Conservation (phyloP, 2,113 vertebrate genomes). For the Isurus oxyrinchus region DNA sequence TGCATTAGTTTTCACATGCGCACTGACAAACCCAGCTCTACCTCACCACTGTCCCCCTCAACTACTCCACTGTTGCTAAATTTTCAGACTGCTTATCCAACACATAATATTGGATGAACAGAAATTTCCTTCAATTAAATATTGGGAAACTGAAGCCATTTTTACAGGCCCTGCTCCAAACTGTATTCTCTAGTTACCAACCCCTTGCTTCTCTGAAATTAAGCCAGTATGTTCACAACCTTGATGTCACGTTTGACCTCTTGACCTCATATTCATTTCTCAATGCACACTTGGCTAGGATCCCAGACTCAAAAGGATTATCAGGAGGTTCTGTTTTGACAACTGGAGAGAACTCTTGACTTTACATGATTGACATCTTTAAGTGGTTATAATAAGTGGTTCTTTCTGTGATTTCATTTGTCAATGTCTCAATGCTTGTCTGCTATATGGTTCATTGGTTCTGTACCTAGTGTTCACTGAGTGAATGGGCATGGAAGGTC, state of each 20-base stretch:
- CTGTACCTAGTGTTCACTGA: too few species aligned
- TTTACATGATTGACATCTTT: too few species aligned
- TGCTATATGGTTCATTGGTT: too few species aligned
- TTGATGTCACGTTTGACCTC: neutral
- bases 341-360: too few species aligned
- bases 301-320: too few species aligned
- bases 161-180: neutral
- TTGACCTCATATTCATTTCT: too few species aligned
- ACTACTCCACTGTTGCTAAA: neutral
- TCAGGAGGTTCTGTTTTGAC: too few species aligned
- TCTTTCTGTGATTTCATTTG: too few species aligned
- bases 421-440: too few species aligned
- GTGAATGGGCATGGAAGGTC: too few species aligned
- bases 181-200: neutral
- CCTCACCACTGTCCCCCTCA: neutral
- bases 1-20: neutral
- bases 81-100: neutral
- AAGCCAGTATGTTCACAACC: neutral
- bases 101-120: neutral
- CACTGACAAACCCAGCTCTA: neutral
- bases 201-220: neutral
- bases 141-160: neutral
- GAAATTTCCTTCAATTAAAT: neutral
- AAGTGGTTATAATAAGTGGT: too few species aligned
- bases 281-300: too few species aligned